phyloP scores from a whole-genome alignment of 2,797 vertebrate species.

The Alosa sapidissima region DNA sequence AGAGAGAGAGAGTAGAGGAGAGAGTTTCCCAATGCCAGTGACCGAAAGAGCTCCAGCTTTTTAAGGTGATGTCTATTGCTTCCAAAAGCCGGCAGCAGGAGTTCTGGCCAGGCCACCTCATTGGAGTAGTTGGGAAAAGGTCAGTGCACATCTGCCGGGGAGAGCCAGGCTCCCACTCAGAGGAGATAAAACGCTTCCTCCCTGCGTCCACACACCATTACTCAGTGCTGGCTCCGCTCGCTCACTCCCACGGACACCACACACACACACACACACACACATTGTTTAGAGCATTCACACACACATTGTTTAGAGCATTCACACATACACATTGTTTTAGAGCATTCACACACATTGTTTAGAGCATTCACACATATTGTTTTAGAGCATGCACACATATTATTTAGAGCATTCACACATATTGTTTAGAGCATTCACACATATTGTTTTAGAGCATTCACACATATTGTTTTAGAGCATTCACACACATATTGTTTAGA shows the following conservation, averaged over 20 bases:
- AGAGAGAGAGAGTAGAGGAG: not conserved
- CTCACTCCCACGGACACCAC: not conserved
- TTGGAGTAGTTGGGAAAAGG: not conserved
- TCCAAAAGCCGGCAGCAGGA: constrained; percentile 59
- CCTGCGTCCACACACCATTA: not conserved
- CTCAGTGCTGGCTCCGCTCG: not conserved
- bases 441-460: too few relatives aligned
- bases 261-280: not conserved
- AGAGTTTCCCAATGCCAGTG: constrained; percentile 72
- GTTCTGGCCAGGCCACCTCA: constrained; percentile 38
- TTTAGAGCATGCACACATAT: not conserved
- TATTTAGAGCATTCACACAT: constrained; percentile 4
- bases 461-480: too few relatives aligned
- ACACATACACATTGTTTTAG: too few relatives aligned
- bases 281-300: too few relatives aligned
- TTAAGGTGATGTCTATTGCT: constrained; percentile 64
- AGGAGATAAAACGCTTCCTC: constrained; percentile 11
- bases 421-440: too few relatives aligned
- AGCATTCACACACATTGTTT: too few relatives aligned
- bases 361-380: too few relatives aligned
- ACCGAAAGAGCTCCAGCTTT: constrained; percentile 61
- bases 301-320: too few relatives aligned
- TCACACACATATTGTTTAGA: not conserved
- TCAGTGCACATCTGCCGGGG: not conserved
- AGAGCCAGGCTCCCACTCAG: not conserved